phyloP scores from a whole-genome alignment of 2,888 invertebrate genomes.

The Pseudococcus jackbeardsleyi region DNA sequence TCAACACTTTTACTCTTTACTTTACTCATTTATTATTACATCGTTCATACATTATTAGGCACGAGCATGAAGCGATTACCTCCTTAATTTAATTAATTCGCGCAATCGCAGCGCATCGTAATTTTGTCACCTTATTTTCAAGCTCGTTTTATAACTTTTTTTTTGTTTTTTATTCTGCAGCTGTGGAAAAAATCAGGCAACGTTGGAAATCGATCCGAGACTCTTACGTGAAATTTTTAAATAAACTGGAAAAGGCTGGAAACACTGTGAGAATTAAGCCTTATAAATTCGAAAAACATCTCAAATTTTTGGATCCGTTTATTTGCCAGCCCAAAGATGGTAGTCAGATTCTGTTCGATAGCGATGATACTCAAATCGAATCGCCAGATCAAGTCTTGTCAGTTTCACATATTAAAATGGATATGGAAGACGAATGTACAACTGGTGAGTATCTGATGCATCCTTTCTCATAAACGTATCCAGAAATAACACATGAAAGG shows the following conservation, averaged over 20 bases:
- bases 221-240: conserved; percentile 66
- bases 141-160: neutral
- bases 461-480: neutral
- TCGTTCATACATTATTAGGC: too few species aligned
- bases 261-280: conserved; percentile 64
- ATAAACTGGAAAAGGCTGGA: conserved; percentile 65
- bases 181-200: conserved; percentile 65
- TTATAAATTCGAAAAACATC: conserved; percentile 65
- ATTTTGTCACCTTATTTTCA: neutral
- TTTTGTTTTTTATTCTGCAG: conserved; percentile 26
- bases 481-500: too few species aligned
- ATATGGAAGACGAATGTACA: conserved; percentile 51
- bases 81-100: too few species aligned
- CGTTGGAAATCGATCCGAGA: conserved; percentile 66
- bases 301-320: conserved; percentile 65
- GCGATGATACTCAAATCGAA: conserved; percentile 51
- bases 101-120: too few species aligned
- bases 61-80: too few species aligned
- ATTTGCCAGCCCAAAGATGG: conserved; percentile 63
- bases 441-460: neutral
- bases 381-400: conserved; percentile 3
- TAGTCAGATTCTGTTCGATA: neutral
- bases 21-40: too few species aligned
- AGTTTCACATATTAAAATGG: conserved; percentile 39
- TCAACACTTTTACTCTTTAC: too few species aligned